These are phyloP conservation scores for Clamator glandarius DNA, from an alignment of 2,797 vertebrate genomes.

Conservation along the genomic window DNA sequence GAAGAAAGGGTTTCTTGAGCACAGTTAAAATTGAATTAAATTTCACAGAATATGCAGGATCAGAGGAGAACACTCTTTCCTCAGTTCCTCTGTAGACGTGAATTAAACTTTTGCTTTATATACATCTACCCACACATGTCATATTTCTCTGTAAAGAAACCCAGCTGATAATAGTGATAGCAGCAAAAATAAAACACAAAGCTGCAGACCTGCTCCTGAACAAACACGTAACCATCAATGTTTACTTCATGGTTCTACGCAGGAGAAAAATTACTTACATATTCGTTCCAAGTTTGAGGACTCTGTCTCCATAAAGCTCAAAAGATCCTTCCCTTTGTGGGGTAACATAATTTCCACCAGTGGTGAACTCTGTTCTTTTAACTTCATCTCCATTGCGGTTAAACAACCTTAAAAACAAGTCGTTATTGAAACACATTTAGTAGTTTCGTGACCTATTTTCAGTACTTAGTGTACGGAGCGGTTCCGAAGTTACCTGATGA, in stretches of 20 bases:
- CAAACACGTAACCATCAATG: not conserved
- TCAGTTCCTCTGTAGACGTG: not conserved
- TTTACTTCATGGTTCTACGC: not conserved
- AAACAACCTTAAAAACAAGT: constrained; percentile 82
- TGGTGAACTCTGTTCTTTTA: constrained; percentile 84
- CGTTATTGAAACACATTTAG: not conserved
- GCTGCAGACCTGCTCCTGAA: not conserved
- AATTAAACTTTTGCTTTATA: not conserved
- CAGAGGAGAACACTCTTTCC: not conserved
- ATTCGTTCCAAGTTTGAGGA: constrained; percentile 95
- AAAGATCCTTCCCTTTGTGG: constrained; percentile 91
- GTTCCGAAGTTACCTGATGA: constrained; percentile 86
- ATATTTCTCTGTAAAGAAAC: not conserved
- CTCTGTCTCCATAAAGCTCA: constrained; percentile 92
- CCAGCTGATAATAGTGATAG: not conserved
- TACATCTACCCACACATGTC: not conserved
- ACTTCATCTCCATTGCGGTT: constrained; percentile 87
- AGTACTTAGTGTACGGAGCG: not conserved
- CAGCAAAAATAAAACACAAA: not conserved
- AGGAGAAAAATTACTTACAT: constrained; percentile 84
- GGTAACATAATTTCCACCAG: constrained; percentile 85
- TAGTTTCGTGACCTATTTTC: not conserved
- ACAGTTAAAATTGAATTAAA: not conserved
- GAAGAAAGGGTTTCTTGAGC: not conserved
- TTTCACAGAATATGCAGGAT: not conserved